These are phyloP conservation scores for Eonycteris spelaea DNA, from an alignment of 2,113 vertebrate species.

Conservation along the genomic window DNA sequence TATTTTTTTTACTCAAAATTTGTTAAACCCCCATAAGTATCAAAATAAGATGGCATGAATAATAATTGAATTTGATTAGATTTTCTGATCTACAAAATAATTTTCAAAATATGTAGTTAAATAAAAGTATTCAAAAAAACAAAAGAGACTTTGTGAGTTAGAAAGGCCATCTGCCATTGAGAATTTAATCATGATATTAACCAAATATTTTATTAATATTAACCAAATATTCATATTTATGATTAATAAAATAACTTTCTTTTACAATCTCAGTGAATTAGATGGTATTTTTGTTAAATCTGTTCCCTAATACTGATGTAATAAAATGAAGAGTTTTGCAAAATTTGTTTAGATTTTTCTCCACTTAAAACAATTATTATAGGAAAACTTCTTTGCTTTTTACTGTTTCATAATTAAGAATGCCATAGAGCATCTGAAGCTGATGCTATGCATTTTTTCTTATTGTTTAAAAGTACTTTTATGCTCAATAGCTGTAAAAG, in stretches of 20 bases:
- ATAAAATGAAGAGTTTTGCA: background rate
- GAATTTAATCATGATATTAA: background rate
- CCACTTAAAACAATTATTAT: background rate
- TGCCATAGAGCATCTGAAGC: background rate
- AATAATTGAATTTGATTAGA: background rate
- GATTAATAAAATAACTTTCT: background rate
- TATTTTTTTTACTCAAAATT: slow-evolving; percentile 34
- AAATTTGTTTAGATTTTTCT: background rate
- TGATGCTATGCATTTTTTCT: background rate
- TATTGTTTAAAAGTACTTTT: background rate
- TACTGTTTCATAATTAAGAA: background rate
- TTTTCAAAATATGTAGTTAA: background rate
- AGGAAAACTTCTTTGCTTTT: background rate
- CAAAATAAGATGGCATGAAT: background rate
- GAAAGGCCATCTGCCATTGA: background rate
- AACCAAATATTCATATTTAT: background rate
- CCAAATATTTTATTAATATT: background rate
- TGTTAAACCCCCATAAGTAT: background rate
- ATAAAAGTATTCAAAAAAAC: background rate
- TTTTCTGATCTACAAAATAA: slow-evolving; percentile 21
- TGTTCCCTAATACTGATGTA: background rate
- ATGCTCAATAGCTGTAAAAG: background rate
- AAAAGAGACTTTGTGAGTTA: background rate
- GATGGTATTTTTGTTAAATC: background rate
- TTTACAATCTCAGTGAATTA: slow-evolving; percentile 5